Percentiles rank a stretch among this genome's conserved stretches.
Evolutionary conservation across 92 coral and sea anemone species (phyloP).

Genomic region (Bergia sp.): DNA sequence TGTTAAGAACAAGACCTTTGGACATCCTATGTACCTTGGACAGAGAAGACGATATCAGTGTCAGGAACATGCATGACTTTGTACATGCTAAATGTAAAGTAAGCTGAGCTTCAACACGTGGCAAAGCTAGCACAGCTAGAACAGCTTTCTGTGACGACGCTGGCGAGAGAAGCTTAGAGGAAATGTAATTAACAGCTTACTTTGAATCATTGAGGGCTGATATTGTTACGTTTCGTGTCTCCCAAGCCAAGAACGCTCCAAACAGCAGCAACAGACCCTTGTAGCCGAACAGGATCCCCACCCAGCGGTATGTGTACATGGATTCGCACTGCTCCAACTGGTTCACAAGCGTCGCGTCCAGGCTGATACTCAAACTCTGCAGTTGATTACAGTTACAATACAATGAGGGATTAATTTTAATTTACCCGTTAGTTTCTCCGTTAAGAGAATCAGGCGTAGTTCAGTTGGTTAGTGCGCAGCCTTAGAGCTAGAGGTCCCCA

Average conservation of each 20-base stretch:
- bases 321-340: conserved; percentile 85
- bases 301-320: conserved; percentile 73
- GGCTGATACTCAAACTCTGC: conserved; percentile 48
- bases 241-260: conserved; percentile 97
- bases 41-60: background rate
- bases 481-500: no score
- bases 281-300: conserved; percentile 79
- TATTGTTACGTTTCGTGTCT: conserved; percentile 93
- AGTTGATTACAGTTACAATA: background rate
- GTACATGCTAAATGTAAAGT: background rate
- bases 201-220: conserved; percentile 92
- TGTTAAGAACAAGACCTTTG: background rate
- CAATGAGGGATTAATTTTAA: background rate
- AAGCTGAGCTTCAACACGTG: background rate
- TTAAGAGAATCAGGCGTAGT: no score
- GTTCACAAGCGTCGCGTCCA: conserved; percentile 62
- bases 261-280: conserved; percentile 84
- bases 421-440: no score
- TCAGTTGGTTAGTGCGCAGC: no score
- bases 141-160: background rate
- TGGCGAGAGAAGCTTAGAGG: background rate
- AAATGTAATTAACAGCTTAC: conserved; percentile 41
- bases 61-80: background rate
- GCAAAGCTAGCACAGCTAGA: background rate
- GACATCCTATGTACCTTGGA: background rate